These are phyloP conservation scores for Pteropus rufus DNA, from an alignment of 2,797 vertebrate genomes.

Conservation along the genomic window DNA sequence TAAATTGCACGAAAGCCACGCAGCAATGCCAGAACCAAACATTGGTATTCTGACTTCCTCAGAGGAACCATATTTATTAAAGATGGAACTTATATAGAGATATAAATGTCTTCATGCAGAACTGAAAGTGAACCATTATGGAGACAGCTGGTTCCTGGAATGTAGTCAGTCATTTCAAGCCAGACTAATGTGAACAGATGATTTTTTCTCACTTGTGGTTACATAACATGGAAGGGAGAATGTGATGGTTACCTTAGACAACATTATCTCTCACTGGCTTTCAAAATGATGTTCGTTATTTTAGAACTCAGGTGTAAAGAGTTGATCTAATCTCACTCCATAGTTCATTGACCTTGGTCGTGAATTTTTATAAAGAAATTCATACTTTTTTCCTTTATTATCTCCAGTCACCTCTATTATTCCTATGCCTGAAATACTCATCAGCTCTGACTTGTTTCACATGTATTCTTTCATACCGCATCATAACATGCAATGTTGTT, in stretches of 20 bases:
- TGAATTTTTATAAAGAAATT: not conserved
- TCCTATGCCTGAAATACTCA: not conserved
- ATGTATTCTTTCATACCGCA: not conserved
- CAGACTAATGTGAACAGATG: not conserved
- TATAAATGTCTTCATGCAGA: not conserved
- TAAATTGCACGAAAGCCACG: not conserved
- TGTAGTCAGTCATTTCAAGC: not conserved
- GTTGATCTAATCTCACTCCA: not conserved
- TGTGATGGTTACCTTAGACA: not conserved
- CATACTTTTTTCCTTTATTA: not conserved
- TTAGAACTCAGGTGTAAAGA: not conserved
- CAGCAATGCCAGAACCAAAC: not conserved
- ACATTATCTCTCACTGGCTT: not conserved
- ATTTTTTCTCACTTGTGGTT: not conserved
- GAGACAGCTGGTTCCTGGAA: not conserved
- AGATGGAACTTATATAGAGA: not conserved
- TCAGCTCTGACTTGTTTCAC: not conserved
- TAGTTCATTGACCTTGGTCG: not conserved
- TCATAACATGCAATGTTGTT: not conserved
- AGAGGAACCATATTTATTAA: not conserved
- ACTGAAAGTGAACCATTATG: not conserved
- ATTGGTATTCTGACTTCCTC: not conserved
- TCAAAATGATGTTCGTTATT: not conserved
- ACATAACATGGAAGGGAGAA: not conserved
- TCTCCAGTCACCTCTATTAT: not conserved